Percentiles rank a stretch among this genome's conserved stretches.
These are phyloP conservation scores for Gnathonemus echidnorhynchus DNA, from an alignment of 2,113 vertebrate genomes.

Conservation along the genomic window DNA sequence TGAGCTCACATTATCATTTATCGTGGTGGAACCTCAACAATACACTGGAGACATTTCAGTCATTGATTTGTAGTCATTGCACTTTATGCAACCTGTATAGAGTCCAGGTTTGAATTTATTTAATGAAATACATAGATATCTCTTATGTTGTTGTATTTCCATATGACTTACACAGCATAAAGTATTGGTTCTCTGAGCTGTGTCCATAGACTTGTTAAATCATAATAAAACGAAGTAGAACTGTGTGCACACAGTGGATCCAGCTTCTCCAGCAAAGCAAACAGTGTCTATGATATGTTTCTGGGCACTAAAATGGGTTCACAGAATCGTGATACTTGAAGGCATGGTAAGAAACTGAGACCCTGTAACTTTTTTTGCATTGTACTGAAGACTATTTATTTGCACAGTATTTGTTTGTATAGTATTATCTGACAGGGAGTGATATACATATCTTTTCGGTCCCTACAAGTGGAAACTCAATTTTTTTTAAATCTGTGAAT, in stretches of 20 bases:
- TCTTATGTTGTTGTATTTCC: not conserved
- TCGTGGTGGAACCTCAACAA: not conserved
- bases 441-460: not conserved
- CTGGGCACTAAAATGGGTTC: not conserved
- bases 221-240: not conserved
- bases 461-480: too few species aligned
- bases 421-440: not conserved
- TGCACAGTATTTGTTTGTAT: not conserved
- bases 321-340: not conserved
- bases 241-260: not conserved
- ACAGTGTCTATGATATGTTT: not conserved
- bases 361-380: not conserved
- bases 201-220: not conserved
- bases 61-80: not conserved
- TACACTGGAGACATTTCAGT: not conserved
- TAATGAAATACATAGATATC: not conserved
- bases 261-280: not conserved
- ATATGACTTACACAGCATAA: not conserved
- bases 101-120: not conserved
- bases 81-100: not conserved
- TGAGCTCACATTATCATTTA: not conserved
- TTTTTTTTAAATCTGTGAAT: too few species aligned
- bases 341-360: not conserved
- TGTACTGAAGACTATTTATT: not conserved
- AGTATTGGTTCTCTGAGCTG: not conserved